Conservation (phyloP, 2,113 vertebrate species). For the Chiloscyllium plagiosum region DNA sequence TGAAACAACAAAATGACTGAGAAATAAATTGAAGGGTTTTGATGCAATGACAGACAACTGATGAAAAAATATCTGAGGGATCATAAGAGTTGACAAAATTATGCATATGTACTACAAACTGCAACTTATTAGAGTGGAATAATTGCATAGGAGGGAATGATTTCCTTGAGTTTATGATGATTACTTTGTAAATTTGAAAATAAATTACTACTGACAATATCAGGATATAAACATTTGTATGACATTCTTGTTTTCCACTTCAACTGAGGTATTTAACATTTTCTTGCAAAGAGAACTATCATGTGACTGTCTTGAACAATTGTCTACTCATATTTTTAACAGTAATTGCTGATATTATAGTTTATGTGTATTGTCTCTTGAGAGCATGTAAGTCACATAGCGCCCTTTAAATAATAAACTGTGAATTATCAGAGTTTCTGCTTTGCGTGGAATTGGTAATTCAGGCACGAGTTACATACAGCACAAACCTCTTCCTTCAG, state of each 20-base stretch:
- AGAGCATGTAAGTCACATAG: not conserved
- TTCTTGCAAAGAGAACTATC: not conserved
- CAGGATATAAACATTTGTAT: not conserved
- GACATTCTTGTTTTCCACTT: not conserved
- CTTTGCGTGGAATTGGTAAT: too few species aligned
- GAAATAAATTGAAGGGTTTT: not conserved
- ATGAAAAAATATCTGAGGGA: not conserved
- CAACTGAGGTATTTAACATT: not conserved
- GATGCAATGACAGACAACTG: not conserved
- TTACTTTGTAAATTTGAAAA: not conserved
- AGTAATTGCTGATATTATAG: not conserved
- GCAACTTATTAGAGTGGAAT: not conserved
- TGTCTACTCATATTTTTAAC: not conserved
- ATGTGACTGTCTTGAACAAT: not conserved
- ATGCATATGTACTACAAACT: not conserved
- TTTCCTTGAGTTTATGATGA: not conserved
- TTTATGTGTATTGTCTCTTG: not conserved
- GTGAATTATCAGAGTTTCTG: not conserved
- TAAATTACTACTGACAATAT: not conserved
- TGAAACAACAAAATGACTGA: not conserved
- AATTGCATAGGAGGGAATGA: not conserved
- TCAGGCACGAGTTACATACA: not conserved
- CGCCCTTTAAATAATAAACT: not conserved
- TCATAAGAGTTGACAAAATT: not conserved
- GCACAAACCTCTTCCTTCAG: not conserved